These are phyloP conservation scores for Plebejus melissa DNA, from an alignment of 2,888 invertebrate species.

Conservation along the genomic window DNA sequence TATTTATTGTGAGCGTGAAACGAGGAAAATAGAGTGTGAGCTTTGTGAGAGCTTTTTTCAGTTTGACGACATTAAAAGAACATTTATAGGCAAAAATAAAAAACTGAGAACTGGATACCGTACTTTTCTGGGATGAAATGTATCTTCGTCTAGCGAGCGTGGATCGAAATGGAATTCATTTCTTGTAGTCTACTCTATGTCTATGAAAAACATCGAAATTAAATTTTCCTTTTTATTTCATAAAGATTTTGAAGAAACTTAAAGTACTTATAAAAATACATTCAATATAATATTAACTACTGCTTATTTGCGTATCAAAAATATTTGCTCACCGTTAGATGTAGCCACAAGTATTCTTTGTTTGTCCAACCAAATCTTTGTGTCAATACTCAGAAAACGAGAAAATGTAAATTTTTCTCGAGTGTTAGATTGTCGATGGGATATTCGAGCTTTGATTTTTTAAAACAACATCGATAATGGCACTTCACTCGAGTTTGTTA, in stretches of 20 bases:
- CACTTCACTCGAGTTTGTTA: constrained; percentile 25
- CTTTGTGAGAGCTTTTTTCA: neutral
- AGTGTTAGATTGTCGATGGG: constrained; percentile 57
- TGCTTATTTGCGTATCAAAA: neutral
- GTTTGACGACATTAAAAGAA: neutral
- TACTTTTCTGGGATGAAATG: too few relatives aligned
- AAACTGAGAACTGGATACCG: neutral
- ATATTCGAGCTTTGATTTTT: constrained; percentile 43
- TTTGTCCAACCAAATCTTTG: constrained; percentile 48
- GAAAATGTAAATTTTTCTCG: constrained; percentile 53
- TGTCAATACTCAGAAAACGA: constrained; percentile 54
- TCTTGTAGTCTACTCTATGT: neutral
- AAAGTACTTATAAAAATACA: neutral
- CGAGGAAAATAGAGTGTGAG: neutral
- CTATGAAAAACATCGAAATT: neutral
- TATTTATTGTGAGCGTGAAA: neutral
- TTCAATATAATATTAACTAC: neutral
- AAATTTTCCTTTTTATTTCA: neutral
- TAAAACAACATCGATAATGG: constrained; percentile 45
- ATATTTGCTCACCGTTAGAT: constrained; percentile 6
- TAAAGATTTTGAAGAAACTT: neutral
- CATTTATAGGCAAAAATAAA: neutral
- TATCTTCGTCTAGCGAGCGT: too few relatives aligned
- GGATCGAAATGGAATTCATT: too few relatives aligned
- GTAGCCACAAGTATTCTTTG: constrained; percentile 29